A percentile compares a stretch with the other conserved stretches of the same genome.
These are phyloP conservation scores for Cyrtorhinus lividipennis DNA, from an alignment of 1,140 invertebrate species.

Conservation along the genomic window DNA sequence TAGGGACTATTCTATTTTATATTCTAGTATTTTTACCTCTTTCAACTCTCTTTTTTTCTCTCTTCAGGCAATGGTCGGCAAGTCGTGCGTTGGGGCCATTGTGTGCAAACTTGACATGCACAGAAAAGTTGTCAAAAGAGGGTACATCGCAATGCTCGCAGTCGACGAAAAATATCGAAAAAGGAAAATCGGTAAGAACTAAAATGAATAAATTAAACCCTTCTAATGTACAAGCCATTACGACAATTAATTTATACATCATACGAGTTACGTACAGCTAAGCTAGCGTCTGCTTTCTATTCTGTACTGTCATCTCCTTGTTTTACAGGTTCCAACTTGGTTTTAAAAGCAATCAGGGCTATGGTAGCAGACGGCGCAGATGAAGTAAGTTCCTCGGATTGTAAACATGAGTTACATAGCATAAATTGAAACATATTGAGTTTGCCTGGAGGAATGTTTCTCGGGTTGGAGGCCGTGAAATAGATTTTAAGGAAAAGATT, in stretches of 20 bases:
- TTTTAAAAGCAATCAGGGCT: slow-evolving; percentile 50
- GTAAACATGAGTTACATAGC: too few relatives aligned
- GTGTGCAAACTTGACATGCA: slow-evolving; percentile 96
- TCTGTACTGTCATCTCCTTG: too few relatives aligned
- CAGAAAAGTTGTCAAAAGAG: slow-evolving; percentile 77
- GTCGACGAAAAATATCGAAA: slow-evolving; percentile 93
- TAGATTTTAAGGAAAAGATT: too few relatives aligned
- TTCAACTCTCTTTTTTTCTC: too few relatives aligned
- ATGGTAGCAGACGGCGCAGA: slow-evolving; percentile 92
- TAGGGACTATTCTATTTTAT: too few relatives aligned
- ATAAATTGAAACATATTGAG: too few relatives aligned
- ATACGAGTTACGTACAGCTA: not conserved
- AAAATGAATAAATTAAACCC: too few relatives aligned
- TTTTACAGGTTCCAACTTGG: slow-evolving; percentile 44
- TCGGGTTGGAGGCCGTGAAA: too few relatives aligned
- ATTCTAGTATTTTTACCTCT: too few relatives aligned
- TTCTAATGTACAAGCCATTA: not conserved
- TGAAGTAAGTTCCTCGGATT: slow-evolving; percentile 67
- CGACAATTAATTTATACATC: not conserved
- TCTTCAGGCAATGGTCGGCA: slow-evolving; percentile 57
- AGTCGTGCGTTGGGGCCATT: slow-evolving; percentile 87
- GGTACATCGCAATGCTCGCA: slow-evolving; percentile 98
- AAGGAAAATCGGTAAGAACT: slow-evolving; percentile 64
- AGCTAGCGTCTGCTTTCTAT: slow-evolving; percentile 9
- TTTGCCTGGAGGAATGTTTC: too few relatives aligned